phyloP scores from a whole-genome alignment of 2,888 invertebrate genomes.

The Nipponacmea schrenckii region DNA sequence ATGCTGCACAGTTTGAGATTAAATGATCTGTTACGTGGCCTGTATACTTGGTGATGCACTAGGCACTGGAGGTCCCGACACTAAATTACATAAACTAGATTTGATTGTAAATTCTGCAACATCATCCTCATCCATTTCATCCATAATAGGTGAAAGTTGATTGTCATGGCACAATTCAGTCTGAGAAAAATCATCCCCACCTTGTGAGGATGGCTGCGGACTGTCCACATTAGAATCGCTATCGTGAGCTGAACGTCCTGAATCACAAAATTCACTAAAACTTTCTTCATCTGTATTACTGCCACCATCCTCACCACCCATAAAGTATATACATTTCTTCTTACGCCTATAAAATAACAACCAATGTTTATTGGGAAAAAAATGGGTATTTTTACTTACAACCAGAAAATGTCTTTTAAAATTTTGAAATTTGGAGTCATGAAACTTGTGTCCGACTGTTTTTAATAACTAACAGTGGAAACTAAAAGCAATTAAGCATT shows the following conservation, averaged over 20 bases:
- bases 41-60: not conserved
- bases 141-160: conserved; percentile 11
- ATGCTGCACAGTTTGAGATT: conserved; percentile 5
- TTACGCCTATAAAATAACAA: conserved; percentile 65
- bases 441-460: conserved; percentile 8
- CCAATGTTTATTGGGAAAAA: not conserved
- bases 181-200: conserved; percentile 16
- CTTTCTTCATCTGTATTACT: conserved; percentile 44
- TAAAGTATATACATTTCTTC: conserved; percentile 70
- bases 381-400: too few relatives aligned
- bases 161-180: conserved; percentile 19
- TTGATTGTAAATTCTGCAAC: not conserved
- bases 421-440: not conserved
- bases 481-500: conserved; percentile 3
- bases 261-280: conserved; percentile 24
- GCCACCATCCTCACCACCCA: conserved; percentile 52
- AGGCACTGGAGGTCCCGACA: conserved; percentile 11
- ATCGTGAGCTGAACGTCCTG: conserved; percentile 44
- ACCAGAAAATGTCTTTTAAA: too few relatives aligned
- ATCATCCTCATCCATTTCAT: conserved; percentile 7
- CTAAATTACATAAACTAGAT: not conserved
- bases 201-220: conserved; percentile 35
- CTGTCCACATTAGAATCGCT: conserved; percentile 52
- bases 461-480: conserved; percentile 7
- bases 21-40: conserved; percentile 7